Evolutionary conservation across 2,113 vertebrate genomes (phyloP).

Genomic region (Nibea albiflora): DNA sequence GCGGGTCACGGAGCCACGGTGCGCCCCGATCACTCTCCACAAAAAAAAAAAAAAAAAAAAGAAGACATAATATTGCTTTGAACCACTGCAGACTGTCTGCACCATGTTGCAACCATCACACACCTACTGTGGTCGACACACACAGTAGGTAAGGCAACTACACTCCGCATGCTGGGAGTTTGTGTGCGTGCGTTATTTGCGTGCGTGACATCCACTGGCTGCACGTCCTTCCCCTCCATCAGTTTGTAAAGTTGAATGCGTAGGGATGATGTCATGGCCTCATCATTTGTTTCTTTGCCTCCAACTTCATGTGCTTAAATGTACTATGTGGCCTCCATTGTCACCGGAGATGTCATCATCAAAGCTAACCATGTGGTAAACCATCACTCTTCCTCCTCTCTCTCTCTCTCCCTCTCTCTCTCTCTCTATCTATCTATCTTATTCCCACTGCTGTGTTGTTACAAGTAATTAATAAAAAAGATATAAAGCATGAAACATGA

Average conservation of each 20-base stretch:
- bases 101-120: constrained; percentile 67
- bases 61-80: constrained; percentile 67
- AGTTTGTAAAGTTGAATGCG: constrained; percentile 77
- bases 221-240: constrained; percentile 54
- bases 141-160: constrained; percentile 35
- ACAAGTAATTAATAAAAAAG: constrained; percentile 69
- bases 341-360: constrained; percentile 55
- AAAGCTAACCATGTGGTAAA: constrained; percentile 64
- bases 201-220: constrained; percentile 23
- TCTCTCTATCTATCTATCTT: background rate
- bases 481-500: constrained; percentile 71
- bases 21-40: constrained; percentile 46
- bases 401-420: background rate
- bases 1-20: constrained; percentile 59
- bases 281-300: constrained; percentile 51
- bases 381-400: constrained; percentile 39
- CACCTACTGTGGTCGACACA: constrained; percentile 43
- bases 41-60: background rate
- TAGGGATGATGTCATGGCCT: constrained; percentile 70
- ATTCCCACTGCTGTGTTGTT: constrained; percentile 44
- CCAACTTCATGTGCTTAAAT: constrained; percentile 63
- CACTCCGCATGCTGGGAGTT: constrained; percentile 63
- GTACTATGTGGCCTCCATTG: constrained; percentile 37
- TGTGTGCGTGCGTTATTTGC: background rate
- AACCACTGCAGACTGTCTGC: constrained; percentile 73